Evolutionary conservation across 2,888 invertebrate genomes (phyloP).

Genomic region (Anaspis maculata): DNA sequence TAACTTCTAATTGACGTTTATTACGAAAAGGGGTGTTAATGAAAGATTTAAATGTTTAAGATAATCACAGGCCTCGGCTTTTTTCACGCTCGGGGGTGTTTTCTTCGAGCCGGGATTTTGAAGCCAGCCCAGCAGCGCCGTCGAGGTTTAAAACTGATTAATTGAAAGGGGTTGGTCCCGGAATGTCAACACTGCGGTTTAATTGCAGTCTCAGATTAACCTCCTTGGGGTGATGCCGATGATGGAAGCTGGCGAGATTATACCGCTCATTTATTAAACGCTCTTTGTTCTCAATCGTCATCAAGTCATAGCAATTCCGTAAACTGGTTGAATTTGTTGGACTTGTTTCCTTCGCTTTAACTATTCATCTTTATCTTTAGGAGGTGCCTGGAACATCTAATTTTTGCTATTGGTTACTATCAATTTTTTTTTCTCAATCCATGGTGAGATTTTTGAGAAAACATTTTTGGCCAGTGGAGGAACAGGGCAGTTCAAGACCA

Average conservation of each 20-base stretch:
- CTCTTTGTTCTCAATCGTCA: too few species aligned
- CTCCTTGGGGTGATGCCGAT: background rate
- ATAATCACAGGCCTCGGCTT: conserved; percentile 30
- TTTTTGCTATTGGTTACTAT: too few species aligned
- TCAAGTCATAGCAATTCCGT: too few species aligned
- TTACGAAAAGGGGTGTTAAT: conserved; percentile 41
- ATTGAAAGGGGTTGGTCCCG: conserved; percentile 35
- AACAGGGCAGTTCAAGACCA: too few species aligned
- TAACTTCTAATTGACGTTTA: conserved; percentile 42
- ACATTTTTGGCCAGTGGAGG: too few species aligned
- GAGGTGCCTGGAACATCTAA: too few species aligned
- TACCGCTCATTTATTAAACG: background rate
- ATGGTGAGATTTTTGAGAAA: too few species aligned
- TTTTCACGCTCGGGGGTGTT: conserved; percentile 33
- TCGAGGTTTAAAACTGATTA: conserved; percentile 32
- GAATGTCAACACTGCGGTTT: conserved; percentile 29
- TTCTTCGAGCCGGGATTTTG: conserved; percentile 31
- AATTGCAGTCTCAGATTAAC: conserved; percentile 23
- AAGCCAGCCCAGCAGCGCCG: too few species aligned
- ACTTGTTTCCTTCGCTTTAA: too few species aligned
- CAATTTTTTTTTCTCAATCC: too few species aligned
- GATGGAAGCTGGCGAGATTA: conserved; percentile 14
- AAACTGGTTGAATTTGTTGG: too few species aligned
- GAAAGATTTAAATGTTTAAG: conserved; percentile 36
- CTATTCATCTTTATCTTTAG: too few species aligned